These are phyloP conservation scores for Gnathonemus longibarbis DNA, from an alignment of 2,113 vertebrate genomes.

Conservation along the genomic window DNA sequence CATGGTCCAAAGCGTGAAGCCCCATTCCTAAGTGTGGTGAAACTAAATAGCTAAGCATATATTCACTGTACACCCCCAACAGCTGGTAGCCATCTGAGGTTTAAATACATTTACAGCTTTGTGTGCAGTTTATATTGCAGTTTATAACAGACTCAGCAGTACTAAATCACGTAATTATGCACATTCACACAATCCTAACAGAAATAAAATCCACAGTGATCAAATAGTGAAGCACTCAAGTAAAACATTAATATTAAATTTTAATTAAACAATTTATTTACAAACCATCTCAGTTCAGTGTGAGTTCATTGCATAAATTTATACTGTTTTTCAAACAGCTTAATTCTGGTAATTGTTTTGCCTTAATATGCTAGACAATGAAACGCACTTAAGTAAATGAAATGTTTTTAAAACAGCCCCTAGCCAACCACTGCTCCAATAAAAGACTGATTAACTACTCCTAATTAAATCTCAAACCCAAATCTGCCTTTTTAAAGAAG, in stretches of 20 bases:
- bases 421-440: background rate
- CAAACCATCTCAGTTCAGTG: background rate
- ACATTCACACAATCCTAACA: background rate
- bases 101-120: constrained; percentile 11
- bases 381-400: background rate
- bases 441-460: constrained; percentile 4
- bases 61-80: constrained; percentile 37
- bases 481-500: constrained; percentile 10
- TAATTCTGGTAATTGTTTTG: background rate
- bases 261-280: background rate
- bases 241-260: background rate
- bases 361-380: background rate
- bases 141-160: background rate
- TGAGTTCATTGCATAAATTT: background rate
- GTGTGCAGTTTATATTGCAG: background rate
- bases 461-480: background rate
- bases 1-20: constrained; percentile 45
- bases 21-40: constrained; percentile 34
- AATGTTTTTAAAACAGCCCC: background rate
- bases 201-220: background rate
- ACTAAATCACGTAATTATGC: background rate
- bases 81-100: constrained; percentile 52
- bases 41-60: constrained; percentile 20
- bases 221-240: background rate
- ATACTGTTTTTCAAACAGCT: background rate